A percentile compares a stretch with the other conserved stretches of the same genome.
Conservation (phyloP, 2,888 invertebrate genomes). For the Ecdyonurus torrentis region DNA sequence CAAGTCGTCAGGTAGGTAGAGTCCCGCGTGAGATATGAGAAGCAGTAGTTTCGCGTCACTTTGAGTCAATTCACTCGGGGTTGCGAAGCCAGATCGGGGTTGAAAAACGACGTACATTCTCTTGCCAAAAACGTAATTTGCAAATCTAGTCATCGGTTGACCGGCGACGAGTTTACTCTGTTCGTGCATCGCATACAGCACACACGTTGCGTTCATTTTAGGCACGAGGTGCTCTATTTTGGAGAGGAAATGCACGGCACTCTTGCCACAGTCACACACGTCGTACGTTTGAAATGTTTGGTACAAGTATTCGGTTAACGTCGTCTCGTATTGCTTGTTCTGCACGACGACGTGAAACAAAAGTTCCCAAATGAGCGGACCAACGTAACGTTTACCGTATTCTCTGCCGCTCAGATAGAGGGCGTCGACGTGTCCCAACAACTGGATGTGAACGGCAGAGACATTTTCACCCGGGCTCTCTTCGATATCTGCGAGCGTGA, state of each 20-base stretch:
- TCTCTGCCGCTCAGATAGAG: neutral
- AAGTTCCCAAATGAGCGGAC: neutral
- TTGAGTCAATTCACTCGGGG: too few relatives aligned
- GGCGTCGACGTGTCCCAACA: neutral
- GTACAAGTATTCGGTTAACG: neutral
- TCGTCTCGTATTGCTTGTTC: neutral
- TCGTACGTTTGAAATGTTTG: conserved; percentile 50
- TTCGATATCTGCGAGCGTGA: too few relatives aligned
- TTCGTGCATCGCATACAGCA: neutral
- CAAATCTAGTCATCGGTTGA: neutral
- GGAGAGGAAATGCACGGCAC: neutral
- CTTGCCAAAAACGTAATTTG: neutral
- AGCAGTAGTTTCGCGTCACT: too few relatives aligned
- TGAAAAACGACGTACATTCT: neutral
- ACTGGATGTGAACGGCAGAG: neutral
- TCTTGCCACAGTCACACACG: conserved; percentile 33
- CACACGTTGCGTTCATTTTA: neutral
- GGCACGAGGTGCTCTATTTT: neutral
- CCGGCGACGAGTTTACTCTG: neutral
- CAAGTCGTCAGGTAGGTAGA: too few relatives aligned
- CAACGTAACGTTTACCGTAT: neutral
- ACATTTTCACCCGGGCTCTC: neutral
- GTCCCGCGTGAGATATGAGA: too few relatives aligned
- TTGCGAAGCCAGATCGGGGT: neutral
- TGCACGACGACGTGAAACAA: neutral